phyloP scores from a whole-genome alignment of 2,113 vertebrate genomes.

The Erythrolamprus reginae region DNA sequence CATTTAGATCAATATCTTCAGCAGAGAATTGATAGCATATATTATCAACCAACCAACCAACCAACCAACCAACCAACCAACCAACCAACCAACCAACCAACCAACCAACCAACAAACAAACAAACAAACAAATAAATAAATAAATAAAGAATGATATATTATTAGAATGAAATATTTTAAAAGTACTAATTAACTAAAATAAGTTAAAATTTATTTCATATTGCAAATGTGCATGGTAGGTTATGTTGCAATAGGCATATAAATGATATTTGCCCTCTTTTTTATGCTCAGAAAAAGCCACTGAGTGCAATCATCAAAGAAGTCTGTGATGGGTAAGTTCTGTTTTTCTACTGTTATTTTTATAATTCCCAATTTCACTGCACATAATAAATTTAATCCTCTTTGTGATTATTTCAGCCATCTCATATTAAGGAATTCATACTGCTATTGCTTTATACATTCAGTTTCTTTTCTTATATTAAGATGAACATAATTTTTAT shows the following conservation, averaged over 20 bases:
- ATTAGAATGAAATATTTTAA: neutral
- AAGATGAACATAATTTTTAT: neutral
- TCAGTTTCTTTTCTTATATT: slow-evolving; percentile 17
- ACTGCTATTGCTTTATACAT: neutral
- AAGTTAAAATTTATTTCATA: neutral
- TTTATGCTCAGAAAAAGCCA: slow-evolving; percentile 87
- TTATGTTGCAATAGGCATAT: slow-evolving; percentile 39
- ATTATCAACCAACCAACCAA: neutral
- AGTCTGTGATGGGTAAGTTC: slow-evolving; percentile 95
- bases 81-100: too few species aligned
- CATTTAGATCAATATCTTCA: neutral
- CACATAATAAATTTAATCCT: neutral
- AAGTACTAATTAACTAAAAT: neutral
- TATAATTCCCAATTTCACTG: slow-evolving; percentile 16
- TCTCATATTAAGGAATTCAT: neutral
- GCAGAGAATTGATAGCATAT: neutral
- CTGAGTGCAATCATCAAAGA: slow-evolving; percentile 96
- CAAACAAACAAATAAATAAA: too few species aligned
- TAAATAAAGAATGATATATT: neutral
- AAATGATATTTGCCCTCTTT: neutral
- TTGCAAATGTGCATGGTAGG: neutral
- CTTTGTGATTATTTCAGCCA: neutral
- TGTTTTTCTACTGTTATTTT: slow-evolving; percentile 8
- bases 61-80: too few species aligned
- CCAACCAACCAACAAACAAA: too few species aligned